phyloP scores from a whole-genome alignment of 2,113 vertebrate species.

The Oncorhynchus keta region DNA sequence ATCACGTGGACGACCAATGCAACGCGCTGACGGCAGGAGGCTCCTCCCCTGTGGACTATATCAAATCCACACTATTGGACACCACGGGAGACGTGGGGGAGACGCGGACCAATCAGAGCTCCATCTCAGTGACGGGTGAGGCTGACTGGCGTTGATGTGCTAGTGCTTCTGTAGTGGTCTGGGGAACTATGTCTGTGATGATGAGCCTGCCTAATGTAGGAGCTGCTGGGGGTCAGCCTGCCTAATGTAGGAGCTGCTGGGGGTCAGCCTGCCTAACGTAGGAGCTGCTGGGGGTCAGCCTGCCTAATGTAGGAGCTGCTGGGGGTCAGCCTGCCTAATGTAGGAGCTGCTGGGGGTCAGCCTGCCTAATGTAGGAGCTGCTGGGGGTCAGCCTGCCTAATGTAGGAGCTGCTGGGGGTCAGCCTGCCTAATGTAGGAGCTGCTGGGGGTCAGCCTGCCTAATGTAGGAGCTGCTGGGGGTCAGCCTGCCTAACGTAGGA shows the following conservation, averaged over 20 bases:
- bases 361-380: too few species aligned
- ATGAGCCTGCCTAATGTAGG: not conserved
- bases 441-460: too few species aligned
- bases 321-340: too few species aligned
- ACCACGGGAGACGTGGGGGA: conserved; percentile 73
- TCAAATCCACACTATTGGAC: conserved; percentile 80
- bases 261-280: too few species aligned
- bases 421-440: too few species aligned
- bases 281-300: too few species aligned
- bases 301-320: too few species aligned
- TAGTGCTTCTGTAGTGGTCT: not conserved
- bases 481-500: too few species aligned
- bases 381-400: too few species aligned
- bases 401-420: too few species aligned
- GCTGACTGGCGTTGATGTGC: not conserved
- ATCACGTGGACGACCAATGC: conserved; percentile 87
- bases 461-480: too few species aligned
- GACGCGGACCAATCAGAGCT: conserved; percentile 72
- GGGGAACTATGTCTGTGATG: not conserved
- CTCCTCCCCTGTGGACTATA: conserved; percentile 80
- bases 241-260: not conserved
- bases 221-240: not conserved
- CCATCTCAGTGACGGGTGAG: conserved; percentile 79
- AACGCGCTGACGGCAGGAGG: conserved; percentile 77
- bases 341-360: too few species aligned